Conservation (phyloP, 1,140 invertebrate species). For the Psilanteris sp. region DNA sequence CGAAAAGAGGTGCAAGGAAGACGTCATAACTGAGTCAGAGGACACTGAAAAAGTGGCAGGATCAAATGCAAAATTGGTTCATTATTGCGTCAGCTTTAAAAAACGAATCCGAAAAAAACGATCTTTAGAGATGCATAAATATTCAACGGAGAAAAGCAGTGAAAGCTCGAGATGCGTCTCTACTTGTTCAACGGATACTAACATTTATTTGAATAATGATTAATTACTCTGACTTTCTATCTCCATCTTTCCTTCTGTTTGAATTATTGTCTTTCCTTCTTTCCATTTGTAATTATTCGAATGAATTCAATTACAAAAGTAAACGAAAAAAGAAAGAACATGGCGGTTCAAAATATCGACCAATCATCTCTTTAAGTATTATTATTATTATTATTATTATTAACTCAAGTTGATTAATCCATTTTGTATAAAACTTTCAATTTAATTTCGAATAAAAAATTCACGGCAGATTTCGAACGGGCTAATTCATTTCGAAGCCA, state of each 20-base stretch:
- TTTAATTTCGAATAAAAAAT: no score
- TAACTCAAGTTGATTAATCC: no score
- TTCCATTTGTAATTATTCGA: neutral
- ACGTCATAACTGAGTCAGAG: slow-evolving; percentile 19
- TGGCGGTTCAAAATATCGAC: no score
- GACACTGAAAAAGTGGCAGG: slow-evolving; percentile 3
- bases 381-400: no score
- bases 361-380: no score
- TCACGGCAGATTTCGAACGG: no score
- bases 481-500: no score
- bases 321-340: no score
- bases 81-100: neutral
- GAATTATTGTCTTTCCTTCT: neutral
- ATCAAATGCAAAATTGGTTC: slow-evolving; percentile 11
- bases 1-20: slow-evolving; percentile 8
- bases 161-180: slow-evolving; percentile 8
- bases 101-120: slow-evolving; percentile 22
- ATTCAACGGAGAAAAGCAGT: slow-evolving; percentile 9
- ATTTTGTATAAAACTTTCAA: no score
- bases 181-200: slow-evolving; percentile 11
- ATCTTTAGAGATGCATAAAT: neutral
- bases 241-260: no score
- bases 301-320: no score
- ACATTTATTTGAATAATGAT: slow-evolving; percentile 32
- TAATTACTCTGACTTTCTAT: no score